Conservation (phyloP, 2,797 vertebrate genomes). For the Serranus cabrilla region DNA sequence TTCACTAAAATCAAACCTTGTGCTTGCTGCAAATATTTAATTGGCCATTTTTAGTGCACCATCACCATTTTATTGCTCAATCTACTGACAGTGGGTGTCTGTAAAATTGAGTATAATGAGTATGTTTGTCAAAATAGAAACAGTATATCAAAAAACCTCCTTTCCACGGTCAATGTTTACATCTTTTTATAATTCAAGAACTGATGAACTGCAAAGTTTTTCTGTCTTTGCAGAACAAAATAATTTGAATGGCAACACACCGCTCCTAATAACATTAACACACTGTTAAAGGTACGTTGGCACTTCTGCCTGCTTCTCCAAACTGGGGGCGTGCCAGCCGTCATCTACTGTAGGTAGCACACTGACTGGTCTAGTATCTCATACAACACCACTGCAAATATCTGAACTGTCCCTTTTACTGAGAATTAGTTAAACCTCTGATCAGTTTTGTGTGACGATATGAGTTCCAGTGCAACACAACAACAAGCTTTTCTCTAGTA, state of each 20-base stretch:
- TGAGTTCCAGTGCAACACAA: conserved; percentile 26
- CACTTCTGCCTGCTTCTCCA: too few species aligned
- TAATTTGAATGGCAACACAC: conserved; percentile 11
- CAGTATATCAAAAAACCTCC: not conserved
- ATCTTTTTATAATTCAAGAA: conserved; percentile 34
- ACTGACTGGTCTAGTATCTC: too few species aligned
- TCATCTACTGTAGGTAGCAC: too few species aligned
- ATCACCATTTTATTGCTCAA: not conserved
- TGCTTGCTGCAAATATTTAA: conserved; percentile 2
- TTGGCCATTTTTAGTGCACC: conserved; percentile 2
- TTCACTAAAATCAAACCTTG: not conserved
- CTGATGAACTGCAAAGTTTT: not conserved
- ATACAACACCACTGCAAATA: too few species aligned
- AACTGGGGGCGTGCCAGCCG: too few species aligned
- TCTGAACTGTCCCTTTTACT: not conserved
- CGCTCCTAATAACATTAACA: conserved; percentile 16
- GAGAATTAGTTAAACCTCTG: conserved; percentile 19
- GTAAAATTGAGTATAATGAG: not conserved
- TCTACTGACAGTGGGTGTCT: conserved; percentile 11
- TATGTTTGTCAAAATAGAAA: conserved; percentile 15
- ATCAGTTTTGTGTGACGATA: conserved; percentile 29
- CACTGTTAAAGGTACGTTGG: not conserved
- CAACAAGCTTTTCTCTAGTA: conserved; percentile 25
- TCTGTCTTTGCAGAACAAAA: conserved; percentile 19
- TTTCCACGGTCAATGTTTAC: conserved; percentile 40